These are phyloP conservation scores for Oreochromis spilurus DNA, from an alignment of 2,113 vertebrate species.

Conservation along the genomic window DNA sequence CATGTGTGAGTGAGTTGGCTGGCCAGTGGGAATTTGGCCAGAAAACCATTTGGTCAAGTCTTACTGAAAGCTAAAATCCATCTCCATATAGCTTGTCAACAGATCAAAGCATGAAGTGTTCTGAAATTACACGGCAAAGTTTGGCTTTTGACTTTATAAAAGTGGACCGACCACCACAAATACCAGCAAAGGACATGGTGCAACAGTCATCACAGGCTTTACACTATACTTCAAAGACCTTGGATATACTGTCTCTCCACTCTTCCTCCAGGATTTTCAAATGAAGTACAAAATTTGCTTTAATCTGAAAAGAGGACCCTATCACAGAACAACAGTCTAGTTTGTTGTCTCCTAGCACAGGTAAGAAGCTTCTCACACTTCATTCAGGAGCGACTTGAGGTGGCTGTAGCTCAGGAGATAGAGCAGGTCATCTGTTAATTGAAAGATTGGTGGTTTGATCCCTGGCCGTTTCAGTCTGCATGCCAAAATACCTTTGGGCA, in stretches of 20 bases:
- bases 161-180: not conserved
- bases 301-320: not conserved
- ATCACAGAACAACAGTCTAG: not conserved
- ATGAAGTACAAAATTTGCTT: not conserved
- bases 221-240: not conserved
- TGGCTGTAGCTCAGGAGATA: not conserved
- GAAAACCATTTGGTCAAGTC: not conserved
- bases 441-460: not conserved
- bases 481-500: not conserved
- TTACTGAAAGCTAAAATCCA: rapidly evolving
- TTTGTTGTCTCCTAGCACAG: not conserved
- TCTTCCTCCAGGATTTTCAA: not conserved
- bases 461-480: not conserved
- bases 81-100: not conserved
- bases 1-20: not conserved
- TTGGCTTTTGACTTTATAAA: not conserved
- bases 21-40: not conserved
- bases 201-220: not conserved
- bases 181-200: not conserved
- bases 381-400: not conserved
- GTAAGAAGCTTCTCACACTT: not conserved
- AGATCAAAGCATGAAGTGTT: not conserved
- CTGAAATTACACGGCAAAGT: not conserved
- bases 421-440: not conserved
- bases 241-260: rapidly evolving